phyloP scores from a whole-genome alignment of 92 coral and sea anemone genomes.

The Siderastrea radians region DNA sequence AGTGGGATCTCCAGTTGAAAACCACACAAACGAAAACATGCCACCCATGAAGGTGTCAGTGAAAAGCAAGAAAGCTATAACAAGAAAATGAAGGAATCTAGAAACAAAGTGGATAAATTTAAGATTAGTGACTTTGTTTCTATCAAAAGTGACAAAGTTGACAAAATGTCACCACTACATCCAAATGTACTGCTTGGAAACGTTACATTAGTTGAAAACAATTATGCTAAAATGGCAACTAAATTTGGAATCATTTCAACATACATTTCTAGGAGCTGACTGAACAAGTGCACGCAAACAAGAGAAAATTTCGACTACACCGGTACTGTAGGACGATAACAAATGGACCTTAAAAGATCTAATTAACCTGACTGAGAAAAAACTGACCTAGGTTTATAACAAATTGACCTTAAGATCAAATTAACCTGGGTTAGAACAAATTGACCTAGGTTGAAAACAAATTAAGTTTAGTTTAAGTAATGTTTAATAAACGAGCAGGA shows the following conservation, averaged over 20 bases:
- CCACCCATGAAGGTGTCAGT: slow-evolving; percentile 6
- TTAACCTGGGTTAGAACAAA: too few species aligned
- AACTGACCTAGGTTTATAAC: too few species aligned
- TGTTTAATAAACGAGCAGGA: too few species aligned
- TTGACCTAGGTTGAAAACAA: too few species aligned
- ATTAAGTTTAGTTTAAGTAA: too few species aligned
- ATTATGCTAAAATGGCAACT: not conserved
- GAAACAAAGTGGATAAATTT: not conserved
- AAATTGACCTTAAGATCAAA: too few species aligned
- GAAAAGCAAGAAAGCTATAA: slow-evolving; percentile 6
- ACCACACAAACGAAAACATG: slow-evolving; percentile 10
- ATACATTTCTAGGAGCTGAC: not conserved
- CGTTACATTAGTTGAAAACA: not conserved
- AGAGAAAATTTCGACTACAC: too few species aligned
- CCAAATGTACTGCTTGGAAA: not conserved
- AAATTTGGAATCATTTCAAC: not conserved
- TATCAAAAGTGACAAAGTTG: not conserved
- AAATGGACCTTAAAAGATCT: too few species aligned
- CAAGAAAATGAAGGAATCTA: slow-evolving; percentile 25
- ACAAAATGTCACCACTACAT: not conserved
- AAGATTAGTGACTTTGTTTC: not conserved
- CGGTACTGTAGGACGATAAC: too few species aligned
- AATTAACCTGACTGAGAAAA: too few species aligned
- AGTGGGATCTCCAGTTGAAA: slow-evolving; percentile 3
- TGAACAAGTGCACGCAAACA: not conserved